These are phyloP conservation scores for Arge pagana DNA, from an alignment of 2,888 invertebrate species.

Conservation along the genomic window DNA sequence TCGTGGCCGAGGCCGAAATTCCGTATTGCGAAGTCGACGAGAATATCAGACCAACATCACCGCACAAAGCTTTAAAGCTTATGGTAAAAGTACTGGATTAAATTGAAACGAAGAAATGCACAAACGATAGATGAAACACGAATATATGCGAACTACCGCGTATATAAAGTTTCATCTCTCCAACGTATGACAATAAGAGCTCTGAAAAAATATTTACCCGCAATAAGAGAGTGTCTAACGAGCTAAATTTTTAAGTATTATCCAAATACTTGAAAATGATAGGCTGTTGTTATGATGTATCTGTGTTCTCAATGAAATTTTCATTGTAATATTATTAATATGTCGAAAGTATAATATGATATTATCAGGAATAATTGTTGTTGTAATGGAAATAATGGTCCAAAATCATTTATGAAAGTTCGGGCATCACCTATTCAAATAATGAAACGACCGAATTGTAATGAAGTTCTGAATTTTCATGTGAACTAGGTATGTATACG, in stretches of 20 bases:
- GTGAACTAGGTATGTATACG: too few relatives aligned
- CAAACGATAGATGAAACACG: slow-evolving; percentile 38
- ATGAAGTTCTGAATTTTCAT: too few relatives aligned
- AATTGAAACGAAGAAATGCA: slow-evolving; percentile 16
- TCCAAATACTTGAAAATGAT: slow-evolving; percentile 6
- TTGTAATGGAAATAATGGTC: too few relatives aligned
- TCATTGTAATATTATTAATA: slow-evolving; percentile 9
- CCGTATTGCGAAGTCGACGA: slow-evolving; percentile 74
- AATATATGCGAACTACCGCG: not conserved
- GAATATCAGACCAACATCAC: slow-evolving; percentile 68
- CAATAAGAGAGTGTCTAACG: slow-evolving; percentile 22
- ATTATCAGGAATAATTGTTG: too few relatives aligned
- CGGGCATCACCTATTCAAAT: too few relatives aligned
- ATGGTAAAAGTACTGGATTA: slow-evolving; percentile 61
- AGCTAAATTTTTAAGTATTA: slow-evolving; percentile 13
- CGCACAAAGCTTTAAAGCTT: slow-evolving; percentile 75
- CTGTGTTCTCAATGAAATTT: slow-evolving; percentile 14
- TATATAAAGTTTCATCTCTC: slow-evolving; percentile 40
- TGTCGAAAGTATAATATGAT: slow-evolving; percentile 13
- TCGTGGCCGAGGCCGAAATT: slow-evolving; percentile 68
- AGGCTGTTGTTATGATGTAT: not conserved
- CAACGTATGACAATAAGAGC: slow-evolving; percentile 51
- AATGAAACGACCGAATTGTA: too few relatives aligned
- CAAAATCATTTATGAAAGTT: too few relatives aligned
- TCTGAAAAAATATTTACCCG: slow-evolving; percentile 40